These are phyloP conservation scores for Brienomyrus brachyistius DNA, from an alignment of 2,113 vertebrate species.

Conservation along the genomic window DNA sequence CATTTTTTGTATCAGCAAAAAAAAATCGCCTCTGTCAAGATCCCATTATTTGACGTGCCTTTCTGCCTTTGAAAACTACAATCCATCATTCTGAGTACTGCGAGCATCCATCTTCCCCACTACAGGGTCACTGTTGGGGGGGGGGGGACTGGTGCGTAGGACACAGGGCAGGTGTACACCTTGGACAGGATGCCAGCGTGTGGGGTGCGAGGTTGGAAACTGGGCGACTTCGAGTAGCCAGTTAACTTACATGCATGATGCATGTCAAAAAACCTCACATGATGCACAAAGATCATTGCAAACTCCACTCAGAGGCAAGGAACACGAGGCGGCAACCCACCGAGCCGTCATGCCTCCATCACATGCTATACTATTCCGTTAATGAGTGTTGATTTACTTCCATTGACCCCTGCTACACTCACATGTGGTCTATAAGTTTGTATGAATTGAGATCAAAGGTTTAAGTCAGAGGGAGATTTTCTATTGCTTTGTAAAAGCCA, in stretches of 20 bases:
- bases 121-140: background rate
- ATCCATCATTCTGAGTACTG: constrained; percentile 4
- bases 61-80: constrained; percentile 6
- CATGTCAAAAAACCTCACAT: background rate
- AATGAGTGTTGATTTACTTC: background rate
- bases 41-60: background rate
- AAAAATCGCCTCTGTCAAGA: background rate
- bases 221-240: background rate
- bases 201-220: background rate
- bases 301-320: background rate
- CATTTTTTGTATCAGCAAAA: background rate
- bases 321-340: background rate
- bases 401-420: background rate
- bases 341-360: no score
- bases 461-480: background rate
- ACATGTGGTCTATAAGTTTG: background rate
- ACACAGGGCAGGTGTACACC: background rate
- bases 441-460: background rate
- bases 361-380: background rate
- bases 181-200: background rate
- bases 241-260: background rate
- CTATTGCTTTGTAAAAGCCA: background rate
- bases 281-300: background rate
- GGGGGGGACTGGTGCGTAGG: background rate
- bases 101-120: background rate